Percentiles rank a stretch among this genome's conserved stretches.
phyloP scores from a whole-genome alignment of 2,797 vertebrate species.

The Phalanger gymnotis region DNA sequence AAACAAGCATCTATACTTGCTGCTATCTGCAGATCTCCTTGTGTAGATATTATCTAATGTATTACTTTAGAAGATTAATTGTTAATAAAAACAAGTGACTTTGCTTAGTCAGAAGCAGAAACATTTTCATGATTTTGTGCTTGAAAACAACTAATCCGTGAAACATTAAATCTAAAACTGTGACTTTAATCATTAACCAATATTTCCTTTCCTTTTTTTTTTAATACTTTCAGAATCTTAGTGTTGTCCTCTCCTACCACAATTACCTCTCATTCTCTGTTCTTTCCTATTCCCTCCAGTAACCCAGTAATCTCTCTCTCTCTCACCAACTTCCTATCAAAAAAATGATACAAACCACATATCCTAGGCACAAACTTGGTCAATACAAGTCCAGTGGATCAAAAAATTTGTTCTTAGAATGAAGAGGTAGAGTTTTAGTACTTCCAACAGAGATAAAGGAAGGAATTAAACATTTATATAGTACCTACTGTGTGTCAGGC shows the following conservation, averaged over 20 bases:
- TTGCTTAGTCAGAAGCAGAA: slow-evolving; percentile 43
- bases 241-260: not conserved
- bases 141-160: slow-evolving; percentile 58
- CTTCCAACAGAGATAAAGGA: not conserved
- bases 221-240: not conserved
- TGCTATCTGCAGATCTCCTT: slow-evolving; percentile 57
- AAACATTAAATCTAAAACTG: not conserved
- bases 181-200: not conserved
- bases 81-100: slow-evolving; percentile 57
- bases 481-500: not conserved
- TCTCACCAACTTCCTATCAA: not conserved
- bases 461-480: not conserved
- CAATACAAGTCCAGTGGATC: not conserved
- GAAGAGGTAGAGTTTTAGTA: not conserved
- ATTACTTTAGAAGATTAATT: slow-evolving; percentile 12
- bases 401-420: not conserved
- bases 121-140: slow-evolving; percentile 54
- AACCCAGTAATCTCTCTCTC: not conserved
- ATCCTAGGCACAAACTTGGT: not conserved
- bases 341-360: not conserved
- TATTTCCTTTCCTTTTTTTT: not conserved
- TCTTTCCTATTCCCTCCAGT: not conserved
- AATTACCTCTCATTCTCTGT: not conserved
- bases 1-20: not conserved
- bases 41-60: slow-evolving; percentile 55